These are phyloP conservation scores for Austrolebias charrua DNA, from an alignment of 2,797 vertebrate genomes.

Conservation along the genomic window DNA sequence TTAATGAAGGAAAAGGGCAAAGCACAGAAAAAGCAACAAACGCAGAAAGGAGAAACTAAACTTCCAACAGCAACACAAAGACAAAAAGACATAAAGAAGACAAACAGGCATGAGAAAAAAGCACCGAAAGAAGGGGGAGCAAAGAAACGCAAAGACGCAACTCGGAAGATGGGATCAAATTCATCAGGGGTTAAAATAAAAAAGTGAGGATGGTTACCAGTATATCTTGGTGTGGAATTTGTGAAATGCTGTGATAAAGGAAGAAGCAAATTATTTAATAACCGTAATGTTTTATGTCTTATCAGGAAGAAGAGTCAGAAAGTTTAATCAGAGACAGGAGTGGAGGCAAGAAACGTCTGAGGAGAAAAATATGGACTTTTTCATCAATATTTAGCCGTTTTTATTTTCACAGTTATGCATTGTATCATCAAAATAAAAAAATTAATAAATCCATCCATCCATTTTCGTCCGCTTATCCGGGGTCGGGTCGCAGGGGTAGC, in stretches of 20 bases:
- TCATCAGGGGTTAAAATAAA: constrained; percentile 63
- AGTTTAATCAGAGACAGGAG: constrained; percentile 20
- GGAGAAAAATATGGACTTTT: constrained; percentile 1
- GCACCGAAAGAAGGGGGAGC: constrained; percentile 16
- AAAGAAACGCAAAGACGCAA: constrained; percentile 21
- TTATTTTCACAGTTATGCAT: constrained; percentile 25
- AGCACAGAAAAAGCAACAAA: constrained; percentile 21
- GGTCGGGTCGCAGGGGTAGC: no score
- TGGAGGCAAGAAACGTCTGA: constrained; percentile 9
- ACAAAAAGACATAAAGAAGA: constrained; percentile 26
- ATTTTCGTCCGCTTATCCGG: background rate
- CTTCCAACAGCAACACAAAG: constrained; percentile 7
- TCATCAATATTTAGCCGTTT: background rate
- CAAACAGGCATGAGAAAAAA: constrained; percentile 29
- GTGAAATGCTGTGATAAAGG: no score
- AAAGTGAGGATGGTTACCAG: constrained; percentile 48
- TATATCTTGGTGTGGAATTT: background rate
- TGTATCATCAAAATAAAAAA: constrained; percentile 31
- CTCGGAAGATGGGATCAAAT: constrained; percentile 1
- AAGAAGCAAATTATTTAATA: no score
- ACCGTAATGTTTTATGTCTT: constrained; percentile 1
- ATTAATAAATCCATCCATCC: constrained; percentile 49
- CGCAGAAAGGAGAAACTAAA: constrained; percentile 16
- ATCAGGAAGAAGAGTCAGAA: constrained; percentile 53
- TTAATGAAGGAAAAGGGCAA: constrained; percentile 80